A percentile compares a stretch with the other conserved stretches of the same genome.
Conservation (phyloP, 1,140 invertebrate genomes). For the Drosophila triauraria region DNA sequence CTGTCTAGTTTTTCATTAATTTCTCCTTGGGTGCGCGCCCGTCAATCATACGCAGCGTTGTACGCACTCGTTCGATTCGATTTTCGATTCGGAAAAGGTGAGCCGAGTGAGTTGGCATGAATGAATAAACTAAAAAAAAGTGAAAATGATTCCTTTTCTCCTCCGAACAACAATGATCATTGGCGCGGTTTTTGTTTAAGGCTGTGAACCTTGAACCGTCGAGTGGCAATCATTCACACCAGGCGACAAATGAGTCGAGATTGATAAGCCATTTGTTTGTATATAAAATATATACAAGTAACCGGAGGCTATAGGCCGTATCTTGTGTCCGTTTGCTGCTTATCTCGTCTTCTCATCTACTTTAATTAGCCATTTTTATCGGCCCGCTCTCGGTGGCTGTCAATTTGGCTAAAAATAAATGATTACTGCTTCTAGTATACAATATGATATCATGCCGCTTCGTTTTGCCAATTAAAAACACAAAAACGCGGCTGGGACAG, state of each 20-base stretch:
- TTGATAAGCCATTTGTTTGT: conserved; percentile 59
- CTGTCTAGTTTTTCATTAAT: conserved; percentile 41
- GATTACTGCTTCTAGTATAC: conserved; percentile 71
- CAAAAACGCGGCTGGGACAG: conserved; percentile 47
- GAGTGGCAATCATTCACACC: conserved; percentile 57
- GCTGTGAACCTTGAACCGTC: conserved; percentile 62
- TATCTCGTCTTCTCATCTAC: conserved; percentile 4
- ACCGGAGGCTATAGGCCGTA: conserved; percentile 3
- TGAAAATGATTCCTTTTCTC: conserved; percentile 30
- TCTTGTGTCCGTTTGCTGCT: conserved; percentile 6
- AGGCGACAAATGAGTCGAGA: conserved; percentile 36
- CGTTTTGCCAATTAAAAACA: conserved; percentile 79
- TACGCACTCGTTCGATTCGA: conserved; percentile 7
- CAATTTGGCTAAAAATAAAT: conserved; percentile 83
- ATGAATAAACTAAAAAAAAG: conserved; percentile 10
- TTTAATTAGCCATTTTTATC: conserved; percentile 72
- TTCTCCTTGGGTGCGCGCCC: conserved; percentile 44
- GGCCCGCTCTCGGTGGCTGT: conserved; percentile 58
- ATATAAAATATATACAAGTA: not conserved
- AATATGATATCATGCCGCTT: conserved; percentile 77
- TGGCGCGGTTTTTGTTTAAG: conserved; percentile 26
- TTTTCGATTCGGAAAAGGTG: conserved; percentile 38
- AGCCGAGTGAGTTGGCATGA: conserved; percentile 33
- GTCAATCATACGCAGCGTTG: conserved; percentile 73
- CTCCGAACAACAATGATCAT: conserved; percentile 4